phyloP scores from a whole-genome alignment of 2,797 vertebrate genomes.

The Agapornis canus region DNA sequence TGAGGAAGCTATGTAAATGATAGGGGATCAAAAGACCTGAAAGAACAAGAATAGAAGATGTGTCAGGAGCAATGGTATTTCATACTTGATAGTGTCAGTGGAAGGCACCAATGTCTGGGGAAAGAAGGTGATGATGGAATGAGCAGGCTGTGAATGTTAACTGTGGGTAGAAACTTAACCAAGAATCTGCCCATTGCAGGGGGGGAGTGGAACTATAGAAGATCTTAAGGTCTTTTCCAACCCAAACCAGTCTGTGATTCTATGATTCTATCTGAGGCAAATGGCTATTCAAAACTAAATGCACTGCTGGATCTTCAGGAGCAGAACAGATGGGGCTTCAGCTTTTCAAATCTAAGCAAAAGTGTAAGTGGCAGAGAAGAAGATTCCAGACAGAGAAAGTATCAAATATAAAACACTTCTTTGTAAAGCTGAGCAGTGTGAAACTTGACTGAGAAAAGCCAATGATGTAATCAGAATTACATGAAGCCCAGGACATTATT shows the following conservation, averaged over 20 bases:
- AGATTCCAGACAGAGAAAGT: not conserved
- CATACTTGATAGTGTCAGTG: not conserved
- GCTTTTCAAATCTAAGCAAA: not conserved
- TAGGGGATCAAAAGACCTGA: not conserved
- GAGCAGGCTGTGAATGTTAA: not conserved
- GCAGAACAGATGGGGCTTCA: not conserved
- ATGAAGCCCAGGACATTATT: conserved; percentile 2
- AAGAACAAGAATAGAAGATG: not conserved
- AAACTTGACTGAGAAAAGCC: conserved; percentile 10
- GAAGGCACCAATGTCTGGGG: not conserved
- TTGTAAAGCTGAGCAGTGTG: conserved; percentile 4
- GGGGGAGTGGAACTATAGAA: not conserved
- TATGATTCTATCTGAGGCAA: not conserved
- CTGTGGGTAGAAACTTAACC: not conserved
- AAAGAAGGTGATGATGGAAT: not conserved
- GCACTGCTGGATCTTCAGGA: not conserved
- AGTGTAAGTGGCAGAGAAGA: not conserved
- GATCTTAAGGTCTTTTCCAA: not conserved
- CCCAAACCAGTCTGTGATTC: not conserved
- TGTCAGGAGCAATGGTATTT: not conserved
- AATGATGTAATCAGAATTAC: conserved; percentile 50
- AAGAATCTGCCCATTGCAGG: not conserved
- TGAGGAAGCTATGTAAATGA: not conserved
- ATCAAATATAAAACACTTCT: not conserved
- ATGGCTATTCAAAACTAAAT: not conserved